Percentiles rank a stretch among this genome's conserved stretches.
phyloP scores from a whole-genome alignment of 2,888 invertebrate genomes.

The Acholoe squamosa region DNA sequence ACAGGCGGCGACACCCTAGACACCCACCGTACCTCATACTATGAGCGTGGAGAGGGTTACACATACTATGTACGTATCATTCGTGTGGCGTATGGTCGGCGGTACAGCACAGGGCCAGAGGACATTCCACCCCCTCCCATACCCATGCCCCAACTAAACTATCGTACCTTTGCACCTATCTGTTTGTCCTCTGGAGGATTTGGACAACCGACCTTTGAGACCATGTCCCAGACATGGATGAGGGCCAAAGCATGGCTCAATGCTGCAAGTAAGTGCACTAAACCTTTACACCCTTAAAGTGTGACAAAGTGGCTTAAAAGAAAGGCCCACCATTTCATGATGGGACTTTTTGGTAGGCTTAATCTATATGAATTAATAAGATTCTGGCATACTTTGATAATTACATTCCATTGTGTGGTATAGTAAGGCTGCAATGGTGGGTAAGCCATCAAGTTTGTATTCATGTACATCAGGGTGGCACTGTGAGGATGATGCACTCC shows the following conservation, averaged over 20 bases:
- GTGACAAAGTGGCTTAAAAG: too few relatives aligned
- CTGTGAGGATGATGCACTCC: too few relatives aligned
- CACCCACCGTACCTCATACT: conserved; percentile 66
- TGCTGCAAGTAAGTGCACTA: conserved; percentile 55
- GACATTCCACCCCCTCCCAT: conserved; percentile 22
- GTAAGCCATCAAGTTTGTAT: too few relatives aligned
- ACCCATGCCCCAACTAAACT: conserved; percentile 58
- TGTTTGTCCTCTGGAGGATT: conserved; percentile 63
- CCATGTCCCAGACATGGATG: conserved; percentile 59
- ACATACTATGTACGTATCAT: conserved; percentile 66
- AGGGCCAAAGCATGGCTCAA: conserved; percentile 65
- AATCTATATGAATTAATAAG: too few relatives aligned
- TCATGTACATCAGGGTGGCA: too few relatives aligned
- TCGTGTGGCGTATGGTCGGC: conserved; percentile 61
- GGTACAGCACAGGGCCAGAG: not conserved
- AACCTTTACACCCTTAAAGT: too few relatives aligned
- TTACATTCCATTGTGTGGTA: too few relatives aligned
- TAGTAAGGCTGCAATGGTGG: too few relatives aligned
- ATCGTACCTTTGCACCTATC: conserved; percentile 64
- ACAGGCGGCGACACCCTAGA: conserved; percentile 63
- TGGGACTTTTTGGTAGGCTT: too few relatives aligned
- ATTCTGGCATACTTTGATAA: too few relatives aligned
- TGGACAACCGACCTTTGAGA: conserved; percentile 61
- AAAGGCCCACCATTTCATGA: too few relatives aligned
- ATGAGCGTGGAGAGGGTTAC: conserved; percentile 59